Evolutionary conservation across 2,888 invertebrate genomes (phyloP), one percentile per base, ranked within the genome.

Genomic region (Heliconius cydno): DNA sequence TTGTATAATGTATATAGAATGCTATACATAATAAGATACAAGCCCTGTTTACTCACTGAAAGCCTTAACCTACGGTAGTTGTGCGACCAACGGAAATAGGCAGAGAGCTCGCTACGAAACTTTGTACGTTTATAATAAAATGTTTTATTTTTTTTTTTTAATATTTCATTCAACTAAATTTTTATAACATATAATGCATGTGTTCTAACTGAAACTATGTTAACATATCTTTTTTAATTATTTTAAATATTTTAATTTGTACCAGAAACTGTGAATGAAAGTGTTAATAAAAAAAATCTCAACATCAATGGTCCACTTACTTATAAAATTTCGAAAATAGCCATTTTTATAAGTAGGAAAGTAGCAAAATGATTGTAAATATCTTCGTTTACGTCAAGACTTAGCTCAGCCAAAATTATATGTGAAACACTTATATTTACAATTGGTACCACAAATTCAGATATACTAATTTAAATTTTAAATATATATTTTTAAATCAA

Each of bases 21-120:
- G 92, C 91, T 92, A 92, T 92, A 93, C 89, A 92, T 90, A 68
- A 41, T 92, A 91, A 90, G 88, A 89, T 91, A 90, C 91, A 94
- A 94, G 94, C 94, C 94, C 94, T 94, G 94, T 94, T 94, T 92
- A 91, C 87, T 92, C 89, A 90, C 90, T 91, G 91, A 90, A 94
- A 92, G 93, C 94, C 92, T 93, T 92, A 93, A 82, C 87, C 86
- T 87, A 88, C 74, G 60, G 38, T 76, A 80, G 77, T 81, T 81
- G 80, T 81, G 81, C 80, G 79, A 77, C 71, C 77, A 70, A 77
- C 71, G 71, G 60, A 75, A 57, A 71, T 77, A 71, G 77, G 65
- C 71, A 77, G 77, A 63, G 77, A 71, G 77, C 70, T 65, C 63
- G 65, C 63, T 77, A 71, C 70, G 7, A 65, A 77, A 77, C 46